phyloP scores from a whole-genome alignment of 2,797 vertebrate species.

The Poeciliopsis gracilis region DNA sequence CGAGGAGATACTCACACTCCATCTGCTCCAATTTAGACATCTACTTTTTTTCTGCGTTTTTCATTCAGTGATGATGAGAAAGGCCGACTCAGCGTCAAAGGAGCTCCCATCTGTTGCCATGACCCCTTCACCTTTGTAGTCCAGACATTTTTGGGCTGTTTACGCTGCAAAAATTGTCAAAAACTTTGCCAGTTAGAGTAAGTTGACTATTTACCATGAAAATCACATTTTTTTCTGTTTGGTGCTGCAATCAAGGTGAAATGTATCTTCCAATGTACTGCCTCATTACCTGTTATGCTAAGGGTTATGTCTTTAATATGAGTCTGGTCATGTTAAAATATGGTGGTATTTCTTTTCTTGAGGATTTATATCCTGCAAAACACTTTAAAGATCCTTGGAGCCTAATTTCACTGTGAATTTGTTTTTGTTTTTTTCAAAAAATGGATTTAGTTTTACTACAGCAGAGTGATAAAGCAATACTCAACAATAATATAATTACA shows the following conservation, averaged over 20 bases:
- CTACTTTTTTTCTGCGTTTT: slow-evolving; percentile 44
- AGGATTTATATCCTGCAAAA: background rate
- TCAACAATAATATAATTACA: too few relatives aligned
- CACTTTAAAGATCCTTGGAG: background rate
- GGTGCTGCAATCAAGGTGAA: background rate
- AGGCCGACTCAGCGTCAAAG: slow-evolving; percentile 18
- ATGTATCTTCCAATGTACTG: background rate
- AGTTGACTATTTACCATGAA: background rate
- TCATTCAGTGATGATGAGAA: slow-evolving; percentile 23
- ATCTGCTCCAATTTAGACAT: slow-evolving; percentile 55
- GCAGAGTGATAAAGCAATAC: too few relatives aligned
- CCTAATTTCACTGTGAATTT: background rate
- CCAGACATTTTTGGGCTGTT: slow-evolving; percentile 2
- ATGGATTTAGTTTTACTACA: background rate
- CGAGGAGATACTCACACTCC: slow-evolving; percentile 62
- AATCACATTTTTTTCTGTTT: background rate
- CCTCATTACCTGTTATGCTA: background rate
- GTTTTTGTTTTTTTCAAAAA: background rate
- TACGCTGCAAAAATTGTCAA: background rate
- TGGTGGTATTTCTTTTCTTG: background rate
- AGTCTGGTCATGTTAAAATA: background rate
- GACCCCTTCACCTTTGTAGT: slow-evolving; percentile 18
- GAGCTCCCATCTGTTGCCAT: slow-evolving; percentile 16
- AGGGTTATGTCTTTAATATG: background rate
- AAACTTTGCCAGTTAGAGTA: background rate